A percentile compares a stretch with the other conserved stretches of the same genome.
Evolutionary conservation across 2,888 invertebrate species (phyloP).

Genomic region (Neoitamus cyanurus): DNA sequence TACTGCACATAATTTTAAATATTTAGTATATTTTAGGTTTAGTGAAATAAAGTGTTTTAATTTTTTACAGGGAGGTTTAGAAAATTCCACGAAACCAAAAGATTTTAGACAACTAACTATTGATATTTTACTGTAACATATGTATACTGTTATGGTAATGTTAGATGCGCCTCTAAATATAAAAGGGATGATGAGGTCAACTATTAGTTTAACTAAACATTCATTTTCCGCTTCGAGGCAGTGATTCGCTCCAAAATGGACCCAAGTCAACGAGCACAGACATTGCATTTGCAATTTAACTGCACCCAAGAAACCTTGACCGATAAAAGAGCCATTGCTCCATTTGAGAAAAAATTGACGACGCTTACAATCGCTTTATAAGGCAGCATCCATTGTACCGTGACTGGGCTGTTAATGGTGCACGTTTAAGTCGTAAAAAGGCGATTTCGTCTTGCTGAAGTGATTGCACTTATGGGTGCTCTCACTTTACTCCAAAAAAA

Average conservation of each 20-base stretch:
- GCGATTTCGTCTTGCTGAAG: conserved; percentile 33
- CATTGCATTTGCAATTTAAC: not conserved
- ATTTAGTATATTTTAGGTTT: no score
- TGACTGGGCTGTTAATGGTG: conserved; percentile 18
- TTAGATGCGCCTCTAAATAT: no score
- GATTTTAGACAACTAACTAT: no score
- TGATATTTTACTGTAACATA: no score
- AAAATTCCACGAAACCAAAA: no score
- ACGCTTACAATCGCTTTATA: not conserved
- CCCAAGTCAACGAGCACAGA: not conserved
- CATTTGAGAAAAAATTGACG: not conserved
- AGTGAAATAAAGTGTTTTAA: no score
- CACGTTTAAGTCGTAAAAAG: conserved; percentile 40
- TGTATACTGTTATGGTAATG: no score
- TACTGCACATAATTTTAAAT: no score
- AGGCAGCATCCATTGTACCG: not conserved
- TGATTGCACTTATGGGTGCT: conserved; percentile 39
- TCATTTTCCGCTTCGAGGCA: not conserved
- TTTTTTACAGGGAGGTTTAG: no score
- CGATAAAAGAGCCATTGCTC: not conserved
- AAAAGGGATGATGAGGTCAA: no score
- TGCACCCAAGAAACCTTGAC: not conserved
- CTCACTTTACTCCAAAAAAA: not conserved
- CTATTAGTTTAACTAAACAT: not conserved
- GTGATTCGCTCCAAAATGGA: not conserved